phyloP scores from a whole-genome alignment of 2,113 vertebrate species.

The Hypanus sabinus region DNA sequence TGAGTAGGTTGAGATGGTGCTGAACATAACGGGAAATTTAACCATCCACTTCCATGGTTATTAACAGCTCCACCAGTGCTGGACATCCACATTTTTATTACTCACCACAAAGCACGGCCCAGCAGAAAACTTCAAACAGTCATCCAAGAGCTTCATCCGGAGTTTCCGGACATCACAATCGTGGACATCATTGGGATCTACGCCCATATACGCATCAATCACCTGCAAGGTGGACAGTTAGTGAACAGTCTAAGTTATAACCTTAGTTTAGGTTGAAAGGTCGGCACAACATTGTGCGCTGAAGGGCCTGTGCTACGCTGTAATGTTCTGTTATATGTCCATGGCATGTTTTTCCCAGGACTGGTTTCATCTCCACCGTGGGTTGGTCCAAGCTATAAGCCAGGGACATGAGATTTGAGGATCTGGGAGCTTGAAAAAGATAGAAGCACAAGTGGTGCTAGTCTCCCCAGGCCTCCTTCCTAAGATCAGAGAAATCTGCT shows the following conservation, averaged over 20 bases:
- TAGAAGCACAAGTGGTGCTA: neutral
- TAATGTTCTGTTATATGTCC: no score
- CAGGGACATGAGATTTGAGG: neutral
- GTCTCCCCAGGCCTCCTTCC: neutral
- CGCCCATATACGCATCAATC: conserved; percentile 61
- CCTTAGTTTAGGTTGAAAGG: no score
- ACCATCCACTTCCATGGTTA: neutral
- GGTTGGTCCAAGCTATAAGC: no score
- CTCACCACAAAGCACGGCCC: conserved; percentile 67
- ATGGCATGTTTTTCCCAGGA: no score
- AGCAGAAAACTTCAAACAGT: conserved; percentile 54
- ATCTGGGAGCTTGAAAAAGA: neutral
- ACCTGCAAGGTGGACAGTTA: conserved; percentile 46
- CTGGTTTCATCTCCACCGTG: no score
- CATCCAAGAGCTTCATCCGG: conserved; percentile 54
- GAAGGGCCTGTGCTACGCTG: no score
- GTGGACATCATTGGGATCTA: conserved; percentile 49
- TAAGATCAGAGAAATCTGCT: no score
- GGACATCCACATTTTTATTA: neutral
- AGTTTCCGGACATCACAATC: conserved; percentile 45
- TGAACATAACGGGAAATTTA: neutral
- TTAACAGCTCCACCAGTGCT: neutral
- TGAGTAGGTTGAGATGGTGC: no score
- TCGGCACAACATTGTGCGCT: no score
- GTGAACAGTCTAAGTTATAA: neutral